Percentiles rank a stretch among this genome's conserved stretches.
Evolutionary conservation across 2,888 invertebrate genomes (phyloP).

Genomic region (Hydriomena furcata): DNA sequence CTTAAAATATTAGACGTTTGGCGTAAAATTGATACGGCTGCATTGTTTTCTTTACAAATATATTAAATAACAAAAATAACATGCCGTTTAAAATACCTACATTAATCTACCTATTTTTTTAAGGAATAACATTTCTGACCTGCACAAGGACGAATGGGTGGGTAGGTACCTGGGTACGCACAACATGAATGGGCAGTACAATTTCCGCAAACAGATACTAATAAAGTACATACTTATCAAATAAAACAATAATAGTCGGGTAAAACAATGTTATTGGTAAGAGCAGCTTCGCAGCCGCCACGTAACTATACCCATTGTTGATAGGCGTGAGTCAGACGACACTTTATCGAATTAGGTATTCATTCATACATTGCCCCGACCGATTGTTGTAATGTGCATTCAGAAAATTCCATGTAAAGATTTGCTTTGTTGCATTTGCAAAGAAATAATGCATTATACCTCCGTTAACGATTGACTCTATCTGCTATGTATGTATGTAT

Average conservation of each 20-base stretch:
- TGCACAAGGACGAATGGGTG: too few species aligned
- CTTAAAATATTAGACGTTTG: too few species aligned
- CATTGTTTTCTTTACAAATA: too few species aligned
- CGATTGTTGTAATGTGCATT: slow-evolving; percentile 28
- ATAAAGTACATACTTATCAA: background rate
- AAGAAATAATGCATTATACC: too few species aligned
- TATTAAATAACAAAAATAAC: too few species aligned
- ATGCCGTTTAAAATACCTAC: too few species aligned
- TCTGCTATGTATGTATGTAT: too few species aligned
- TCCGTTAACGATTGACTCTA: too few species aligned
- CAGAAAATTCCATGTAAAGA: slow-evolving; percentile 15
- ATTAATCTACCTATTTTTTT: too few species aligned
- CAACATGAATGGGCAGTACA: background rate
- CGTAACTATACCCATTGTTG: slow-evolving; percentile 33
- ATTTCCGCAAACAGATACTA: background rate
- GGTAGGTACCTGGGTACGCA: background rate
- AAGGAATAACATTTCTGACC: background rate
- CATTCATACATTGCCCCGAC: slow-evolving; percentile 33
- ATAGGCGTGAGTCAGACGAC: slow-evolving; percentile 34
- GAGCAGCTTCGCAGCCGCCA: slow-evolving; percentile 24
- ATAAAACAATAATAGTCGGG: slow-evolving; percentile 6
- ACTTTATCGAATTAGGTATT: slow-evolving; percentile 33
- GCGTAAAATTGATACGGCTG: too few species aligned
- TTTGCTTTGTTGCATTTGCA: background rate
- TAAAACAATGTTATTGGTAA: slow-evolving; percentile 20